These are phyloP conservation scores for Notodonta dromedarius DNA, from an alignment of 2,888 invertebrate species.

Conservation along the genomic window DNA sequence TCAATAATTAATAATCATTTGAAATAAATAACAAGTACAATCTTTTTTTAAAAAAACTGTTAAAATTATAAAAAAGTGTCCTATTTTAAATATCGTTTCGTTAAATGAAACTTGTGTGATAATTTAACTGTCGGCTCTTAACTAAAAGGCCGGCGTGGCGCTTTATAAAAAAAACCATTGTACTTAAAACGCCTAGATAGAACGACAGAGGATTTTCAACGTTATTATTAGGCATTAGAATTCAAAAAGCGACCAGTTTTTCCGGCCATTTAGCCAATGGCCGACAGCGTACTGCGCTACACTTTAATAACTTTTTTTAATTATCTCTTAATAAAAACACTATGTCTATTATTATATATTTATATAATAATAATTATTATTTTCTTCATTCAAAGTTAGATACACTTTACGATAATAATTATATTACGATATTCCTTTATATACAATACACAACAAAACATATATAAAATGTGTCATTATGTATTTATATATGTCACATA, in stretches of 20 bases:
- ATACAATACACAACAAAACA: conserved; percentile 63
- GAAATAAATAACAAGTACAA: conserved; percentile 84
- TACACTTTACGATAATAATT: conserved; percentile 79
- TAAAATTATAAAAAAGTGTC: conserved; percentile 77
- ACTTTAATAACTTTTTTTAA: conserved; percentile 76
- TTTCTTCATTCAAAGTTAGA: conserved; percentile 80
- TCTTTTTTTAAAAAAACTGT: conserved; percentile 78
- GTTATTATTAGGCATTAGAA: neutral
- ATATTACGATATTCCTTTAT: conserved; percentile 64
- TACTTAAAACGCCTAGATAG: neutral
- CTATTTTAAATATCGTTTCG: conserved; percentile 63
- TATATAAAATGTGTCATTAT: conserved; percentile 41
- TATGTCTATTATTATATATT: conserved; percentile 82
- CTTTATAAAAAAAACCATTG: neutral
- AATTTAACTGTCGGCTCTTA: conserved; percentile 32
- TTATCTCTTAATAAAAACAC: conserved; percentile 83
- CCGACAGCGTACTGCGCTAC: conserved; percentile 55
- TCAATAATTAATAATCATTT: conserved; percentile 83
- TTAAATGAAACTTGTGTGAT: conserved; percentile 74
- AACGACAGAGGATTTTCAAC: neutral
- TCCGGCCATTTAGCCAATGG: neutral
- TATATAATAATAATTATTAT: conserved; percentile 81
- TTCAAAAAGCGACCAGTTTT: neutral
- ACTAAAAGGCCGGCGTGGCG: neutral
- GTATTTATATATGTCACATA: conserved; percentile 47